These are phyloP conservation scores for Epicauta chinensis DNA, from an alignment of 1,140 invertebrate genomes.

Conservation along the genomic window DNA sequence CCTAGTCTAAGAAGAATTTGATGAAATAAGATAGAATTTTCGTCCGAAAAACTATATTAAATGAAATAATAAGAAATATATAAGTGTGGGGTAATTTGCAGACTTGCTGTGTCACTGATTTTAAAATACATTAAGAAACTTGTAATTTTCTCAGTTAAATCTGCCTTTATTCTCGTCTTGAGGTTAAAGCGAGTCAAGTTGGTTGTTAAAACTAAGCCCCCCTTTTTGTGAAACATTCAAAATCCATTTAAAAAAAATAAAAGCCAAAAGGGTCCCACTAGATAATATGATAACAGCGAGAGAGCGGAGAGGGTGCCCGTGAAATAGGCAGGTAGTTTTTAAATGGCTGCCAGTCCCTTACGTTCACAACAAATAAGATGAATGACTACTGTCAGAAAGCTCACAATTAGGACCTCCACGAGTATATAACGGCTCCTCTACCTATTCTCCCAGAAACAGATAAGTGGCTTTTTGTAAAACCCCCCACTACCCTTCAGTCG, in stretches of 20 bases:
- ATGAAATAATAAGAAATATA: too few species aligned
- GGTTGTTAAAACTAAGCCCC: too few species aligned
- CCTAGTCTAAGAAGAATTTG: too few species aligned
- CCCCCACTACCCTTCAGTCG: conserved; percentile 14
- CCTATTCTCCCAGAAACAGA: conserved; percentile 34
- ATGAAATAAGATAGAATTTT: too few species aligned
- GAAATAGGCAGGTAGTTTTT: conserved; percentile 30
- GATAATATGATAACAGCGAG: conserved; percentile 29
- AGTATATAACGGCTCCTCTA: conserved; percentile 27
- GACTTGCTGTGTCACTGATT: too few species aligned
- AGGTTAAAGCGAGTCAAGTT: too few species aligned
- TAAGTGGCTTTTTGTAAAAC: conserved; percentile 29
- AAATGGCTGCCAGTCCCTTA: conserved; percentile 24
- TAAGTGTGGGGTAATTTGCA: too few species aligned
- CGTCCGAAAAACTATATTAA: too few species aligned
- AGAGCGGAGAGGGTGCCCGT: conserved; percentile 11
- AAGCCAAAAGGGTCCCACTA: conserved; percentile 8
- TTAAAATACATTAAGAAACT: too few species aligned
- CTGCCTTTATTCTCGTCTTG: too few species aligned
- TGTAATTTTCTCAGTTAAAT: too few species aligned
- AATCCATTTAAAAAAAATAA: conserved; percentile 5
- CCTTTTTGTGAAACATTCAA: conserved; percentile 18
- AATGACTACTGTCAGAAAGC: conserved; percentile 27
- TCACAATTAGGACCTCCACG: conserved; percentile 30
- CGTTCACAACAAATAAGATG: conserved; percentile 28